Evolutionary conservation across 2,888 invertebrate species (phyloP).

Genomic region (Coecobrya sp.): DNA sequence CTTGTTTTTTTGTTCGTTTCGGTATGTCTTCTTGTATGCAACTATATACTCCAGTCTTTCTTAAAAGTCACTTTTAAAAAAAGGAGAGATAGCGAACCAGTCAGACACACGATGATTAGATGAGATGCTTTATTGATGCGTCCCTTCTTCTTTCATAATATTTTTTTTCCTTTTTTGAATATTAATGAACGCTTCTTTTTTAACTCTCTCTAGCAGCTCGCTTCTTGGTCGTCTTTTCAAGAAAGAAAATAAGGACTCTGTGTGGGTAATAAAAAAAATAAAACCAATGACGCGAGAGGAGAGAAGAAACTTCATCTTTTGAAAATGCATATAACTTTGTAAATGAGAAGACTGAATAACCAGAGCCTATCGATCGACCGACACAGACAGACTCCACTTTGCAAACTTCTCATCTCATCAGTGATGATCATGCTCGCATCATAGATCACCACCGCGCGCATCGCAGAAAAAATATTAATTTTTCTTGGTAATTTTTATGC

Average conservation of each 20-base stretch:
- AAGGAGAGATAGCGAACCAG: constrained; percentile 60
- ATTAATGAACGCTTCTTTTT: constrained; percentile 78
- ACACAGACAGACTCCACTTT: neutral
- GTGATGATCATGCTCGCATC: constrained; percentile 40
- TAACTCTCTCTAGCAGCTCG: no score
- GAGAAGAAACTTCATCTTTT: neutral
- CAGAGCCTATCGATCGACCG: constrained; percentile 15
- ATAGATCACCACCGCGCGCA: constrained; percentile 64
- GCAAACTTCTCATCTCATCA: constrained; percentile 41
- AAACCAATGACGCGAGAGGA: constrained; percentile 62
- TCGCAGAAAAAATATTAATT: constrained; percentile 51
- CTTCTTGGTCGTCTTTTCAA: constrained; percentile 53
- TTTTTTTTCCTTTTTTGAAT: constrained; percentile 76
- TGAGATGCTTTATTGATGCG: constrained; percentile 77
- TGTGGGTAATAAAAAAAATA: constrained; percentile 56
- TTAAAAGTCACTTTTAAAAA: constrained; percentile 35
- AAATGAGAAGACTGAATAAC: neutral
- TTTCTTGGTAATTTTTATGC: constrained; percentile 63
- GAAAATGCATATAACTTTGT: neutral
- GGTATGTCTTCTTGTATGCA: neutral
- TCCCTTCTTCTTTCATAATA: constrained; percentile 69
- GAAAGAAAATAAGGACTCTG: constrained; percentile 22
- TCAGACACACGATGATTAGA: constrained; percentile 73
- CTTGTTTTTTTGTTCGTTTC: neutral
- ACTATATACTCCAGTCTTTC: constrained; percentile 11